Base-by-base conservation (phyloP, 2,888 invertebrate genomes). In the Drosophila birchii region DNA sequence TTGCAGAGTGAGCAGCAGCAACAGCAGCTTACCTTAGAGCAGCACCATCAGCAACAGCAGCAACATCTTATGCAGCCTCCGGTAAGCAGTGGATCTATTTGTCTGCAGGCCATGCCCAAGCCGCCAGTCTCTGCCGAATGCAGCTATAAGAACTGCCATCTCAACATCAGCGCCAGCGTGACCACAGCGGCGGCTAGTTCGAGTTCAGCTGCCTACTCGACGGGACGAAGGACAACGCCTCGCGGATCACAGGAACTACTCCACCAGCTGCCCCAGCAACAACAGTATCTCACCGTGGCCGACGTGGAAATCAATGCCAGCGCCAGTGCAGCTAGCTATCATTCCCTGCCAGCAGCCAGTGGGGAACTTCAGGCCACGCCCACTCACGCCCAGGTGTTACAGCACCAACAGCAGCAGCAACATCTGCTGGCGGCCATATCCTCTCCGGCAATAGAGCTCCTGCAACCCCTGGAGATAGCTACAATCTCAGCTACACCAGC, bases 121-220 rank as follows among this genome's bases (percentile, higher is more conserved):
- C 78, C 85, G 12, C 70, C 64, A 54, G 45, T 70, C 68, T 69
- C 57, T 64, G 77, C 68, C 53, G 92, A 92, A 64, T 92, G 92
- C 67, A 92, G 90, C 60, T 92, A 92, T 61, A 92, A 92, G 78
- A 92, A 92, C 76, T 92, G 92, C 38, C 92, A 92, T 53, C 74
- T 92, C 0, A 92, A 92, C 68, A 88, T 90, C 14, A 86, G 83
- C 49, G 84, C 86, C 26, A 90, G 88, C 49, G 83, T 83, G 9
- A 78, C 82, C 20, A 86, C 79, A 9, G 81, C 82, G 14, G 81
- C 79, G 1, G 73, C 80, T 47, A 66, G 71, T 1, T 78, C 82
- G n/a, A 79, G 70, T 41, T 66, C 81, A 8, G 18, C 79, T 44
- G 68, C 66, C 7, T 81, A 75, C 61, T 78, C 78, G n/a, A 53